phyloP scores from a whole-genome alignment of 2,888 invertebrate genomes.

The Hoplodrina ambigua region DNA sequence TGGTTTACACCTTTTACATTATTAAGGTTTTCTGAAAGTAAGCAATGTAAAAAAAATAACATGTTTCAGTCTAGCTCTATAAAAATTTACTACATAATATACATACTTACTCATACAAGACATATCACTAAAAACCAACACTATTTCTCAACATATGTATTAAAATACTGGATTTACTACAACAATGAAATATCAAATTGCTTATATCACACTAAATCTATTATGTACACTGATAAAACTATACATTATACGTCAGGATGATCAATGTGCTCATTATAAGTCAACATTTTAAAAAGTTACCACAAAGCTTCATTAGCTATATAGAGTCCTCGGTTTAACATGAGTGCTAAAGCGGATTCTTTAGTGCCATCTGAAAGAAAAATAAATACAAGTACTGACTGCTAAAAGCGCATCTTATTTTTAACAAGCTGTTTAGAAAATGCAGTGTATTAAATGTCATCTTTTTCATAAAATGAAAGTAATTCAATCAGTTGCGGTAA shows the following conservation, averaged over 20 bases:
- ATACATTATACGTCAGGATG: slow-evolving; percentile 80
- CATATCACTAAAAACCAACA: slow-evolving; percentile 80
- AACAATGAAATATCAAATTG: slow-evolving; percentile 83
- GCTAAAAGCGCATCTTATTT: slow-evolving; percentile 39
- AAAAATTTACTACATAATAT: slow-evolving; percentile 82
- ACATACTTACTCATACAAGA: slow-evolving; percentile 80
- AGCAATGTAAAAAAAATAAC: slow-evolving; percentile 55
- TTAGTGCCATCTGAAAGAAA: slow-evolving; percentile 80
- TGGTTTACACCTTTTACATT: not conserved
- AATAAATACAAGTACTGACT: slow-evolving; percentile 66
- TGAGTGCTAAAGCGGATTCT: slow-evolving; percentile 64
- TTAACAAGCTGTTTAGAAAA: slow-evolving; percentile 62
- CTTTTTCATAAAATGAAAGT: not conserved
- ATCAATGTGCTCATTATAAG: slow-evolving; percentile 87
- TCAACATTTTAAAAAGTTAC: slow-evolving; percentile 70
- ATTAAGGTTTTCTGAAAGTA: not conserved
- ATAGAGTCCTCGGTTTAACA: slow-evolving; percentile 55
- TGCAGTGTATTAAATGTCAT: slow-evolving; percentile 35
- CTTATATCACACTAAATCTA: slow-evolving; percentile 78
- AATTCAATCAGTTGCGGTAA: slow-evolving; percentile 9
- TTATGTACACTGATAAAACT: slow-evolving; percentile 84
- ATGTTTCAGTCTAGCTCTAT: slow-evolving; percentile 63
- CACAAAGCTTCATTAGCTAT: slow-evolving; percentile 55
- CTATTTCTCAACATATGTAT: slow-evolving; percentile 79
- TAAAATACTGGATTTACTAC: slow-evolving; percentile 86